Percentiles rank a stretch among this genome's conserved stretches.
Conservation (phyloP, 2,113 vertebrate species). For the Ctenodactylus gundi region DNA sequence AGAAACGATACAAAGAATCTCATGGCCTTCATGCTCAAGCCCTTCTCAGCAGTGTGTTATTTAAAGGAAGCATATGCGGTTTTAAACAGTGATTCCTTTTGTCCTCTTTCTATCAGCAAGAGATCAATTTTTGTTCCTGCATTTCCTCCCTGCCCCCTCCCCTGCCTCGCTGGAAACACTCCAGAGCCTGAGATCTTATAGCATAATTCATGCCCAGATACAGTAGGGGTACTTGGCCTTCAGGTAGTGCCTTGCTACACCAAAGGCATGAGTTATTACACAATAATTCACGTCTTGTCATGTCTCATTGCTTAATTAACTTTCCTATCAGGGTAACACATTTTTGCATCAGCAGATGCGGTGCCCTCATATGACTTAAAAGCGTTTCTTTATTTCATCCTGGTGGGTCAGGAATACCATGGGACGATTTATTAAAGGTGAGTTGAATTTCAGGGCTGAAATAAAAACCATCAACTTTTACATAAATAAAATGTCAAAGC, state of each 20-base stretch:
- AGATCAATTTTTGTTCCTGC: constrained; percentile 44
- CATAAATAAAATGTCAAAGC: constrained; percentile 42
- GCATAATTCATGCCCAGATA: constrained; percentile 47
- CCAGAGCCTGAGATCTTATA: constrained; percentile 47
- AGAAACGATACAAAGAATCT: background rate
- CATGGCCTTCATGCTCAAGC: background rate
- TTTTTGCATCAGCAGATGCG: constrained; percentile 69
- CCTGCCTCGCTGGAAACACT: background rate
- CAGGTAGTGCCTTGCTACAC: constrained; percentile 34
- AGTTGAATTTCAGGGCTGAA: constrained; percentile 50
- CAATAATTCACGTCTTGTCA: constrained; percentile 63
- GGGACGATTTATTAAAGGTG: constrained; percentile 60
- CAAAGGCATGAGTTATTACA: constrained; percentile 58
- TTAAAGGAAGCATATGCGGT: background rate
- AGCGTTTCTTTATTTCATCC: constrained; percentile 54
- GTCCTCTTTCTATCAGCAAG: background rate
- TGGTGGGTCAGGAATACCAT: background rate
- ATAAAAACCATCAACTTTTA: constrained; percentile 53
- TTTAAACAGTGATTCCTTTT: background rate
- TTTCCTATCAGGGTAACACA: constrained; percentile 55
- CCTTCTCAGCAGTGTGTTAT: background rate
- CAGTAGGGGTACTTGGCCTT: constrained; percentile 46
- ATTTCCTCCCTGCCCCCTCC: background rate
- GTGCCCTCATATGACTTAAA: constrained; percentile 59
- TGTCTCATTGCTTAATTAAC: constrained; percentile 72